Percentiles rank a stretch among this genome's conserved stretches.
Conservation (phyloP, 2,113 vertebrate genomes). For the Struthio camelus region DNA sequence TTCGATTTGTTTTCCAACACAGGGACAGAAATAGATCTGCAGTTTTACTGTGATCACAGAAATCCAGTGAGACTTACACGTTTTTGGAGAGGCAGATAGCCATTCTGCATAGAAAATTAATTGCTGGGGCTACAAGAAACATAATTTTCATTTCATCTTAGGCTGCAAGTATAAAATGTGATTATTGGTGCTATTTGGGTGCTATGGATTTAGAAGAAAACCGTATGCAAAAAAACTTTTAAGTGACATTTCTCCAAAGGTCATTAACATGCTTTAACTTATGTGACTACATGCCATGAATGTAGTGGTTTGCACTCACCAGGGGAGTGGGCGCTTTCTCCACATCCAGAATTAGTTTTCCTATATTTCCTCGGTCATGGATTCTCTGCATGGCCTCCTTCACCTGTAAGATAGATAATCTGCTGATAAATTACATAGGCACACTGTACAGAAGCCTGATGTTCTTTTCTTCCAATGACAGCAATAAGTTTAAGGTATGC, state of each 20-base stretch:
- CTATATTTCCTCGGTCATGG: slow-evolving; percentile 97
- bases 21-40: neutral
- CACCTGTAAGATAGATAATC: slow-evolving; percentile 79
- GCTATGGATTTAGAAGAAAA: neutral
- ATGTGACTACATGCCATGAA: neutral
- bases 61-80: neutral
- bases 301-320: slow-evolving; percentile 74
- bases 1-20: neutral
- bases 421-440: neutral
- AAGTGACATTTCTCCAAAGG: neutral
- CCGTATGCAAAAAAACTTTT: neutral
- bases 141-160: neutral
- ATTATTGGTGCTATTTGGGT: neutral
- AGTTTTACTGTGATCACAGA: neutral
- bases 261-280: neutral
- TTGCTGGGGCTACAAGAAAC: neutral
- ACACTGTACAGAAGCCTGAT: neutral
- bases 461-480: neutral
- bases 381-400: slow-evolving; percentile 99
- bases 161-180: neutral
- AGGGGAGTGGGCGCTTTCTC: slow-evolving; percentile 96
- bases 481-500: neutral
- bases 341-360: slow-evolving; percentile 96
- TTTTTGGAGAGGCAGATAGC: neutral
- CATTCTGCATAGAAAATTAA: neutral